Evolutionary conservation across 1,140 invertebrate genomes (phyloP).

Genomic region (Lepidurus couesii): DNA sequence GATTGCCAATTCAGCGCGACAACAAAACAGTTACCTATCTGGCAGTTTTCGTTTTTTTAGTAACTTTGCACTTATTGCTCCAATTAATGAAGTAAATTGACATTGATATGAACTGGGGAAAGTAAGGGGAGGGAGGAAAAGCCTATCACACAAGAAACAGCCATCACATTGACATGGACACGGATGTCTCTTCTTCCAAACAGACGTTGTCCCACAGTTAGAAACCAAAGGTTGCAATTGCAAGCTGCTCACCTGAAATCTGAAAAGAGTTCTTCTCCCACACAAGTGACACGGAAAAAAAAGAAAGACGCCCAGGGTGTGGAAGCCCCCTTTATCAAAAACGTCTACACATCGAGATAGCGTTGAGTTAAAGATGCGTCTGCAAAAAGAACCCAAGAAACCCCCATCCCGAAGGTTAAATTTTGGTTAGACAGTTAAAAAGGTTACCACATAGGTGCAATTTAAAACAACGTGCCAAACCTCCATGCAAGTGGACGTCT

Average conservation of each 20-base stretch:
- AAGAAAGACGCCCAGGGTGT: constrained; percentile 22
- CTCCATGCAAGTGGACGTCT: not conserved
- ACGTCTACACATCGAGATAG: constrained; percentile 27
- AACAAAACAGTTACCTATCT: not conserved
- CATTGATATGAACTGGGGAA: constrained; percentile 25
- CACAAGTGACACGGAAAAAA: constrained; percentile 14
- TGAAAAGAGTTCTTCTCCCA: not conserved
- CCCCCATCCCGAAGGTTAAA: not conserved
- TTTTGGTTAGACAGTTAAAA: not conserved
- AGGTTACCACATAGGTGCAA: not conserved
- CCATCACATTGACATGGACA: not conserved
- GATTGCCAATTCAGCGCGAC: constrained; percentile 3
- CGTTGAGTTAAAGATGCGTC: constrained; percentile 18
- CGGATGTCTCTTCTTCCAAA: not conserved
- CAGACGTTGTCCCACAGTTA: not conserved
- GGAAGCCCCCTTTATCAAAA: constrained; percentile 23
- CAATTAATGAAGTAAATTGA: not conserved
- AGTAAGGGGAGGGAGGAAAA: not conserved
- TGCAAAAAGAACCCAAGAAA: constrained; percentile 11
- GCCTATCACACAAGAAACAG: constrained; percentile 24
- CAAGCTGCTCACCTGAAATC: not conserved
- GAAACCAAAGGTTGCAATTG: not conserved
- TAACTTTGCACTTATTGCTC: constrained; percentile 22
- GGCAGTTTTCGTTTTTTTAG: not conserved
- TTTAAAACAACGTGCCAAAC: not conserved